A percentile compares a stretch with the other conserved stretches of the same genome.
Conservation (phyloP, 2,888 invertebrate genomes). For the Auanema freiburgensis region DNA sequence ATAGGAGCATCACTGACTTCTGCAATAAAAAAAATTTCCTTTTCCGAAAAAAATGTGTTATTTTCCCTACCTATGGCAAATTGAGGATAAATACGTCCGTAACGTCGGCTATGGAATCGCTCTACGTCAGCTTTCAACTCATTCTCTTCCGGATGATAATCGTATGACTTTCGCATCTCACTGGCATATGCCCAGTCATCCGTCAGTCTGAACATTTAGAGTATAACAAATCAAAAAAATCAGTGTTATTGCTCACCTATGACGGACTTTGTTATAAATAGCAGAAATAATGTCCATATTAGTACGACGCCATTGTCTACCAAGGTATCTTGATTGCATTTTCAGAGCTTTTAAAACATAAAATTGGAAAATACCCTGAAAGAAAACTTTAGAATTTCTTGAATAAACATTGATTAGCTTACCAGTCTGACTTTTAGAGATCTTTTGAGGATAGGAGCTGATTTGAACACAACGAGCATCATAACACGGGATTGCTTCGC, state of each 20-base stretch:
- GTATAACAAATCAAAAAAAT: not conserved
- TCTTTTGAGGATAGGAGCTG: slow-evolving; percentile 94
- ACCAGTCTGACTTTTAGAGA: slow-evolving; percentile 78
- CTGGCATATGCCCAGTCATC: slow-evolving; percentile 99
- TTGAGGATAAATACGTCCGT: slow-evolving; percentile 68
- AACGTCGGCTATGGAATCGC: slow-evolving; percentile 89
- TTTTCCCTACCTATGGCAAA: slow-evolving; percentile 43
- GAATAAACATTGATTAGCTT: not conserved
- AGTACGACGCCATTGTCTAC: slow-evolving; percentile 96
- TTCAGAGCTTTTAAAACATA: slow-evolving; percentile 95
- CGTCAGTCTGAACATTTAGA: slow-evolving; percentile 74
- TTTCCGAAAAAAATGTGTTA: not conserved
- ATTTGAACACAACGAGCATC: slow-evolving; percentile 99
- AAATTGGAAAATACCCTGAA: slow-evolving; percentile 80
- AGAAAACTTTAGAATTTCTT: slow-evolving; percentile 5
- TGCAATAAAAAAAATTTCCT: slow-evolving; percentile 13
- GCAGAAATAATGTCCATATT: slow-evolving; percentile 99
- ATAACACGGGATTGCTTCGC: slow-evolving; percentile 92
- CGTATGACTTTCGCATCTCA: slow-evolving; percentile 70
- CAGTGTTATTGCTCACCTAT: slow-evolving; percentile 65
- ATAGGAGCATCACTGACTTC: slow-evolving; percentile 44
- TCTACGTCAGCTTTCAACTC: slow-evolving; percentile 89
- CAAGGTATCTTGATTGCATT: slow-evolving; percentile 99
- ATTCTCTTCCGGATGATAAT: slow-evolving; percentile 85
- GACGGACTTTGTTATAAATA: slow-evolving; percentile 85